These are phyloP conservation scores for Otolemur crassicaudatus DNA, from an alignment of 2,797 vertebrate species.

Conservation along the genomic window DNA sequence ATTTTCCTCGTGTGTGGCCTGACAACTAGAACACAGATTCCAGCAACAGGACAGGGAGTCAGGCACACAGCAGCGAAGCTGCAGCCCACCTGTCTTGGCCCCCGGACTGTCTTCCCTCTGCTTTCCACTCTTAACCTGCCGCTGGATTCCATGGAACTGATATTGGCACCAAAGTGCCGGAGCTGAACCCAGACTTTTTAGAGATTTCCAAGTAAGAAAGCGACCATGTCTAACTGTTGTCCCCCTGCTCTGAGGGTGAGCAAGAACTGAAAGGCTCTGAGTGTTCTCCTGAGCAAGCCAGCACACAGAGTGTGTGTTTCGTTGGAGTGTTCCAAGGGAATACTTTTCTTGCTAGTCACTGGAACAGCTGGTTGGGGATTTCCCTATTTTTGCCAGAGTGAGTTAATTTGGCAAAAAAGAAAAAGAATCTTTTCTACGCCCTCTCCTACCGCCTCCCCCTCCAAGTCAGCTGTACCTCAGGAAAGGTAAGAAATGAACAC, in stretches of 20 bases:
- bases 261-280: background rate
- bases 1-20: background rate
- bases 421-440: constrained; percentile 24
- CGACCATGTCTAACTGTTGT: background rate
- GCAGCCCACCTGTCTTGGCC: background rate
- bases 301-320: background rate
- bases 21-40: background rate
- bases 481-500: constrained; percentile 48
- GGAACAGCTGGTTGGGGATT: constrained; percentile 69
- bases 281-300: background rate
- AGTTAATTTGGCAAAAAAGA: constrained; percentile 66
- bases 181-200: constrained; percentile 7
- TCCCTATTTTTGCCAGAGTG: constrained; percentile 71
- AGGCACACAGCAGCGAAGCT: background rate
- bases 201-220: background rate
- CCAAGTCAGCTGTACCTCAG: background rate
- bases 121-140: background rate
- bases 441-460: too few relatives aligned
- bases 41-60: background rate
- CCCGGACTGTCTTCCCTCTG: background rate
- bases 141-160: background rate
- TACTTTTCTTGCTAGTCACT: constrained; percentile 76
- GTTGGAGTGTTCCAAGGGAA: constrained; percentile 36
- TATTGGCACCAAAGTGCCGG: background rate
- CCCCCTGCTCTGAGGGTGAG: background rate